phyloP scores from a whole-genome alignment of 2,113 vertebrate species.

The Albula glossodonta region DNA sequence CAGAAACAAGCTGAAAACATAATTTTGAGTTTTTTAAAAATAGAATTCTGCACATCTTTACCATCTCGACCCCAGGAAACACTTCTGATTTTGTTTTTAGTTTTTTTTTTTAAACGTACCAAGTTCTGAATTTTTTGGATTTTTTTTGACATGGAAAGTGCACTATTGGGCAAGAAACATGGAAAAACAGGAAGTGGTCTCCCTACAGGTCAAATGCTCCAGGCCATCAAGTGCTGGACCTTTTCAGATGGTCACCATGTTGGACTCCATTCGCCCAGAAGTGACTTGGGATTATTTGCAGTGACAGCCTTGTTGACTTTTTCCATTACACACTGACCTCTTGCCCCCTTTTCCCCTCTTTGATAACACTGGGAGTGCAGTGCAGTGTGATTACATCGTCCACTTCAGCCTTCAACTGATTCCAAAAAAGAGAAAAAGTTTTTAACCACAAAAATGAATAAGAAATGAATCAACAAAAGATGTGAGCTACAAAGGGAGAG shows the following conservation, averaged over 20 bases:
- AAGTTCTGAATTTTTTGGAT: background rate
- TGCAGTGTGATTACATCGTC: background rate
- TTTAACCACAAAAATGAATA: background rate
- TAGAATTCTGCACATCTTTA: background rate
- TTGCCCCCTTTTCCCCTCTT: background rate
- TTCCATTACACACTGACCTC: background rate
- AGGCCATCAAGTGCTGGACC: background rate
- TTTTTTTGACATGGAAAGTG: background rate
- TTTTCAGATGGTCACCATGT: background rate
- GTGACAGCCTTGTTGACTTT: background rate
- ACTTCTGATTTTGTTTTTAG: background rate
- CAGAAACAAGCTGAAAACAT: background rate
- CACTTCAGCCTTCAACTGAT: background rate
- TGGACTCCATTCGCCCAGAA: background rate
- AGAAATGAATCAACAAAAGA: background rate
- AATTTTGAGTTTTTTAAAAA: background rate
- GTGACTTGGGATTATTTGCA: background rate
- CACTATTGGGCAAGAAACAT: background rate
- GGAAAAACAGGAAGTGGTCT: background rate
- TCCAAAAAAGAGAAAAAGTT: background rate
- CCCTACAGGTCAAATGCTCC: background rate
- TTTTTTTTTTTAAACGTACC: background rate
- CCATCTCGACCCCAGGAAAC: too few species aligned
- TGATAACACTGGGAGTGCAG: background rate
- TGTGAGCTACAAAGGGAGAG: background rate